Percentiles rank a stretch among this genome's conserved stretches.
Evolutionary conservation across 2,888 invertebrate genomes (phyloP).

Genomic region (Platypus cylindrus): DNA sequence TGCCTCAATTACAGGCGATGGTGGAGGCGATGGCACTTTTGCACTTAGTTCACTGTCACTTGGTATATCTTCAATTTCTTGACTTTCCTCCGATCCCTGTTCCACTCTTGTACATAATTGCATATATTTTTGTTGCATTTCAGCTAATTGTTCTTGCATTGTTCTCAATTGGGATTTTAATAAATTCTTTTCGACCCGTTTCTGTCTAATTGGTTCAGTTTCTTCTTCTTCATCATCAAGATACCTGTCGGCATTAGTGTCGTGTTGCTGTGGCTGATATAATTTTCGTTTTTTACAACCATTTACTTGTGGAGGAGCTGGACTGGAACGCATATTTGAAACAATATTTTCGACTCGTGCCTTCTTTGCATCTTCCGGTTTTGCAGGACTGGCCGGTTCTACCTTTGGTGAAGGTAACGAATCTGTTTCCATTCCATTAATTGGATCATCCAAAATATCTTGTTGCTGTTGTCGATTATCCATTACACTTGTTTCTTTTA

Average conservation of each 20-base stretch:
- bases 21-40: slow-evolving; percentile 41
- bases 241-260: slow-evolving; percentile 50
- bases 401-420: slow-evolving; percentile 46
- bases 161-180: slow-evolving; percentile 74
- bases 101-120: slow-evolving; percentile 79
- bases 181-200: slow-evolving; percentile 75
- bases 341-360: slow-evolving; percentile 93
- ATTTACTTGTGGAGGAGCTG: slow-evolving; percentile 70
- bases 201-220: slow-evolving; percentile 67
- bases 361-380: slow-evolving; percentile 64
- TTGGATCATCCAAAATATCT: slow-evolving; percentile 46
- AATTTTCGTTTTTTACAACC: slow-evolving; percentile 93
- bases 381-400: slow-evolving; percentile 46
- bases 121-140: slow-evolving; percentile 84
- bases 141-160: slow-evolving; percentile 80
- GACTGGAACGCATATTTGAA: slow-evolving; percentile 82
- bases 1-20: slow-evolving; percentile 39
- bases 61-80: slow-evolving; percentile 59
- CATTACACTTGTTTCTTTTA: slow-evolving; percentile 50
- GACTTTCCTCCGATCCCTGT: slow-evolving; percentile 62
- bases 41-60: slow-evolving; percentile 53
- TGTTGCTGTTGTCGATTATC: slow-evolving; percentile 37
- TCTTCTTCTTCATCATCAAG: slow-evolving; percentile 62
- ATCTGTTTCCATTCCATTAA: slow-evolving; percentile 47
- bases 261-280: slow-evolving; percentile 91